Evolutionary conservation across 2,113 vertebrate species (phyloP), one percentile per base, ranked within the genome.

Genomic region (Hippocampus barbouri): DNA sequence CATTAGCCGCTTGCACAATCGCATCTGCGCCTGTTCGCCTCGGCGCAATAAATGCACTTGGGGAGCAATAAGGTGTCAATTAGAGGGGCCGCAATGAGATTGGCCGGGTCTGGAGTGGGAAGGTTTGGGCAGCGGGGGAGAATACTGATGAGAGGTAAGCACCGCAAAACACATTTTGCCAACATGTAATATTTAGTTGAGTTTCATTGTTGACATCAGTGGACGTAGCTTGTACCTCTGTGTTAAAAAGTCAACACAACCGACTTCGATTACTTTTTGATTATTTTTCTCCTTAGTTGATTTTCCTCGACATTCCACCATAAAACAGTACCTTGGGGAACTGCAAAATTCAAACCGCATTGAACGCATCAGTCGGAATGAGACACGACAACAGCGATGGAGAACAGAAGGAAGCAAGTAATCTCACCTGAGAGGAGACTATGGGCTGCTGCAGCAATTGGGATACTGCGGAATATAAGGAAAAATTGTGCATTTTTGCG

Each of bases 41-140:
- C 59, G 27, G 27, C 91, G 93, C 92, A 87, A 90, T 89, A 95
- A 98, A 98, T 94, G 94, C 88, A 94, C 98, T 99, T 93, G 86
- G 90, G 59, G 87, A 89, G 93, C 97, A 98, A 99, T 99, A 98
- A 98, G 93, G 90, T 77, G 92, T 94, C 94, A 92, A 95, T 98
- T 98, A 98, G 92, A 90, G 84, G 86, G 85, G 78, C 79, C 74
- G 74, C n/a, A 70, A 90, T 90, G 80, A 56, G 84, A 90, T 90
- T 89, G 81, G 79, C 8, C 53, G 69, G 78, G 71, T 64, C 75
- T 45, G 9, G 74, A 81, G 79, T 87, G 91, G 75, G 80, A 69
- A 79, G 68, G 15, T 61, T 61, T 61, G 16, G 27, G 59, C 10
- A 27, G 23, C 57, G 88, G 89, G 67, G 70, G 89, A 3, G 91